Conservation (phyloP, 2,113 vertebrate species). For the Hippoglossus stenolepis region DNA sequence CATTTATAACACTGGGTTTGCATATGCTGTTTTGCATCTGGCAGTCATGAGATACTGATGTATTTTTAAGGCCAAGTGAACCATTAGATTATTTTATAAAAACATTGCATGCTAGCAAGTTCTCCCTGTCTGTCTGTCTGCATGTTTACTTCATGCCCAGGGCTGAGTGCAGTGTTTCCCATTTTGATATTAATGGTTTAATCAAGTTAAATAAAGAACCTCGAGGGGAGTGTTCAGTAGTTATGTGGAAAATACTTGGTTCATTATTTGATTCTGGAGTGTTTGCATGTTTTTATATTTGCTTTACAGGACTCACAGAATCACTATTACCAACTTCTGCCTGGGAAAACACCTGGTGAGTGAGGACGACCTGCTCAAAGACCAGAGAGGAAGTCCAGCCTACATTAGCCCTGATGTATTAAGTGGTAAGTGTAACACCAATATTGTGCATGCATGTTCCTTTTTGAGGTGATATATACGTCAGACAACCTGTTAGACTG, state of each 20-base stretch:
- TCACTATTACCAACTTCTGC: conserved; percentile 99
- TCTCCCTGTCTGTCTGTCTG: conserved; percentile 6
- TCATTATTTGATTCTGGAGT: neutral
- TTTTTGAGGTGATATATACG: neutral
- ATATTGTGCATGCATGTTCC: neutral
- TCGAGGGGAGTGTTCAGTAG: too few species aligned
- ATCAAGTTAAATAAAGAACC: conserved; percentile 4
- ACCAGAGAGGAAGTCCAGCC: conserved; percentile 98
- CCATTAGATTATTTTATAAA: neutral
- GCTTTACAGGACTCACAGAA: conserved; percentile 90
- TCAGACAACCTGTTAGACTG: neutral
- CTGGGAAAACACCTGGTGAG: conserved; percentile 99
- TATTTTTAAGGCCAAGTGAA: conserved; percentile 19
- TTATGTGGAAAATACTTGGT: too few species aligned
- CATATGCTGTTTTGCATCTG: conserved; percentile 12
- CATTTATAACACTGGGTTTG: neutral
- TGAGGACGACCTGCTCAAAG: conserved; percentile 97
- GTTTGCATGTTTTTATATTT: conserved; percentile 22
- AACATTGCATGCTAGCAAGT: conserved; percentile 9
- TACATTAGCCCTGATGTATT: conserved; percentile 99
- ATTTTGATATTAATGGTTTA: neutral
- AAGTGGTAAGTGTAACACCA: conserved; percentile 85
- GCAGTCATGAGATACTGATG: conserved; percentile 24
- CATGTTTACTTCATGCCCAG: conserved; percentile 6
- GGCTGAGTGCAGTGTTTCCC: conserved; percentile 10